Evolutionary conservation across 2,797 vertebrate genomes (phyloP).

Genomic region (Lophius americanus): DNA sequence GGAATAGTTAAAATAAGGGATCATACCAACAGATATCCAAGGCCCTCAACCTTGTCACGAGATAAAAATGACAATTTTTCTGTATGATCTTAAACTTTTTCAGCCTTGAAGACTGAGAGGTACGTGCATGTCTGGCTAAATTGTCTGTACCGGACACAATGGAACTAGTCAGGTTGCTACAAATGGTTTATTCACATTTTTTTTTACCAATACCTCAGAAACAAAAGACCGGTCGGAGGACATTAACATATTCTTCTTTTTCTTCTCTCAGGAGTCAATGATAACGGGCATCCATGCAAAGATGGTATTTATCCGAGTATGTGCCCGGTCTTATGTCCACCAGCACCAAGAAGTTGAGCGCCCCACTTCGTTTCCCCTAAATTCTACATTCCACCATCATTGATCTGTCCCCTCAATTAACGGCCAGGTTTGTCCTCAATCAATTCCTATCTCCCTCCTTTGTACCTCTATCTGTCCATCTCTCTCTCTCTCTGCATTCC

Average conservation of each 20-base stretch:
- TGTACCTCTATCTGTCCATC: conserved; percentile 36
- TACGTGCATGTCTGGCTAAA: conserved; percentile 53
- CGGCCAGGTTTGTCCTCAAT: conserved; percentile 66
- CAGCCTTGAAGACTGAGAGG: conserved; percentile 53
- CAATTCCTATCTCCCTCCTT: conserved; percentile 70
- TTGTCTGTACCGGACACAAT: conserved; percentile 76
- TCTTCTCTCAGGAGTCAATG: conserved; percentile 81
- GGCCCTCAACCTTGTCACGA: conserved; percentile 50
- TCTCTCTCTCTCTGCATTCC: conserved; percentile 39
- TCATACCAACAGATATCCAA: not conserved
- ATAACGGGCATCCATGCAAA: conserved; percentile 83
- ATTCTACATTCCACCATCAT: conserved; percentile 68
- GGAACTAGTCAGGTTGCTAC: conserved; percentile 67
- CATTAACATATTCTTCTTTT: conserved; percentile 74
- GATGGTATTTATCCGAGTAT: conserved; percentile 57
- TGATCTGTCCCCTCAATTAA: conserved; percentile 76
- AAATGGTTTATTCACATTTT: conserved; percentile 69
- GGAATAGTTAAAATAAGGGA: conserved; percentile 9
- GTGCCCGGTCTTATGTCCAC: conserved; percentile 36
- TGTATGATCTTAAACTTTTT: conserved; percentile 65
- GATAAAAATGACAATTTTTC: not conserved
- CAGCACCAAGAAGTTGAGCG: conserved; percentile 23
- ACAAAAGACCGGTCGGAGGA: conserved; percentile 40
- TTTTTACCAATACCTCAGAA: conserved; percentile 71
- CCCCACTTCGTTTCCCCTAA: conserved; percentile 55